A percentile compares a stretch with the other conserved stretches of the same genome.
Conservation (phyloP, 2,888 invertebrate species). For the Limnephilus lunatus region DNA sequence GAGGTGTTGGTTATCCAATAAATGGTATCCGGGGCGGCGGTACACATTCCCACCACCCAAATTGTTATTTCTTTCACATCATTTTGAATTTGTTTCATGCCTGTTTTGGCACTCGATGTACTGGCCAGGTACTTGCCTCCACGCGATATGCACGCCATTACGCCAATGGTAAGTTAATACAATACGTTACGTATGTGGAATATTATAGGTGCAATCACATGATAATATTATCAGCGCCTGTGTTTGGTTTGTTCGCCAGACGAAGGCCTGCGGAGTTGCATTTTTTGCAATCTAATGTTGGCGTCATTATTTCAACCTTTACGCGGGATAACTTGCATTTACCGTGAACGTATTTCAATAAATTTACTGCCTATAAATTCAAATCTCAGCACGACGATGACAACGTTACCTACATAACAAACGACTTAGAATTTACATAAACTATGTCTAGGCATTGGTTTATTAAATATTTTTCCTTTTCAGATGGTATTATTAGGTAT, state of each 20-base stretch:
- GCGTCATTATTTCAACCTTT: constrained; percentile 2
- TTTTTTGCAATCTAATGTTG: not conserved
- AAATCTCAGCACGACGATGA: not conserved
- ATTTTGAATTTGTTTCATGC: not conserved
- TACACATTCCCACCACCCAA: too few relatives aligned
- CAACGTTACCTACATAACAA: not conserved
- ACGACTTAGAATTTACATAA: not conserved
- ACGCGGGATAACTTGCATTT: not conserved
- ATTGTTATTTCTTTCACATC: not conserved
- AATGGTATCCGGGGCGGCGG: too few relatives aligned
- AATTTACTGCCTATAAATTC: not conserved
- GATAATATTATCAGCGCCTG: not conserved
- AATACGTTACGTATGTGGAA: not conserved
- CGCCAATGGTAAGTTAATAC: not conserved
- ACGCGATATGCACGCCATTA: not conserved
- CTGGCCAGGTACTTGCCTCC: not conserved
- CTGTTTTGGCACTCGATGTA: not conserved
- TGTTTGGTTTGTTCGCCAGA: not conserved
- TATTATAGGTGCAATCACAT: not conserved
- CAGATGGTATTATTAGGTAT: not conserved
- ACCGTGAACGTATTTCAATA: not conserved
- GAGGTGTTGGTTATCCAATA: too few relatives aligned
- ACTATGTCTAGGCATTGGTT: not conserved
- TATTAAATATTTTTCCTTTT: not conserved
- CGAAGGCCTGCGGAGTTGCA: constrained; percentile 2